Evolutionary conservation across 2,797 vertebrate genomes (phyloP), one percentile per base, ranked within the genome.

Genomic region (Antennarius maculatus): DNA sequence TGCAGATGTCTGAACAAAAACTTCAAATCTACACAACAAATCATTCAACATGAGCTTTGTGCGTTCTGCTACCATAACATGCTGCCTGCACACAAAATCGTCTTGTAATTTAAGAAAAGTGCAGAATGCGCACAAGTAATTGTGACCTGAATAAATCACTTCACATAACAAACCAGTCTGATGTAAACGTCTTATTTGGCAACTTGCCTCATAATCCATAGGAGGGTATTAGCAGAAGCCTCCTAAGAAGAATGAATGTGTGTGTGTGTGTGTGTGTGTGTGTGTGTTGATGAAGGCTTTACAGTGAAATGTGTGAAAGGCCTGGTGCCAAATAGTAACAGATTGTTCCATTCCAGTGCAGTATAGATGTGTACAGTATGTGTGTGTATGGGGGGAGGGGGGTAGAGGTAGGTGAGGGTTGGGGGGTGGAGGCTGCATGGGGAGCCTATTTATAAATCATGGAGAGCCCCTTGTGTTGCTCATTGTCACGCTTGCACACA

Each of bases 391-490:
- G 17, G 17, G 65, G 61, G 39, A 58, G 23, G 23, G 23, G 23
- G 23, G 23, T 23, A 23, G 31, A 61, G 5, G 31, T 34, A 34
- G 5, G 31, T 46, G 64, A 47, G 63, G 83, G 61, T 74, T 84
- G 71, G 69, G 63, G 79, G 87, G 69, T 66, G 82, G 77, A 61
- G 50, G 73, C 74, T 80, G 76, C 67, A 29, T 63, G 66, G 54
- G 85, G 81, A 81, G 81, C 66, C 83, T 87, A 86, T 91, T 91
- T 88, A 82, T 83, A 75, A 80, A 76, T 83, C 64, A 62, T 80
- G n/a, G 15, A 84, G 73, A 77, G 85, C 51, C 78, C 68, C 77
- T 84, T 37, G 27, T 86, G 84, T 80, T 83, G 65, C 56, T 86
- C 85, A 76, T 78, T 79, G 74, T 84, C 85, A 87, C 83, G 78